These are phyloP conservation scores for Leptinotarsa tumamoca DNA, from an alignment of 2,888 invertebrate genomes.

Conservation along the genomic window DNA sequence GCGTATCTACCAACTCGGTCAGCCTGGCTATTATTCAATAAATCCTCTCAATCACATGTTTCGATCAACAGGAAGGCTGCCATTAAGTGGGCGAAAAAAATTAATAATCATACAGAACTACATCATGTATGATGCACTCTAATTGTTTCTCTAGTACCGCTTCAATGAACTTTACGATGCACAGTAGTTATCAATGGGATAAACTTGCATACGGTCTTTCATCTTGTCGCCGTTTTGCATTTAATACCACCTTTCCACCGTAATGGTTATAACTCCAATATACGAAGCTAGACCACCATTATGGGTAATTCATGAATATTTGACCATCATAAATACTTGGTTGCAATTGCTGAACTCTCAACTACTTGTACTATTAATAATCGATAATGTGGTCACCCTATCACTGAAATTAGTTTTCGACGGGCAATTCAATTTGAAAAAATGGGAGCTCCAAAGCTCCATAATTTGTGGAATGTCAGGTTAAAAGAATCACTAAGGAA, in stretches of 20 bases:
- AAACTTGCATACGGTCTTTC: conserved; percentile 7
- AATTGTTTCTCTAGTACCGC: conserved; percentile 9
- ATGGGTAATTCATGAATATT: background rate
- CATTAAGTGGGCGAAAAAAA: background rate
- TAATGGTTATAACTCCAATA: conserved; percentile 4
- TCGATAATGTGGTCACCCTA: background rate
- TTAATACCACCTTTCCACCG: background rate
- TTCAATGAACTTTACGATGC: conserved; percentile 13
- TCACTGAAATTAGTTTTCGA: too few species aligned
- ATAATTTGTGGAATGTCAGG: too few species aligned
- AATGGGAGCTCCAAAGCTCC: too few species aligned
- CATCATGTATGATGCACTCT: background rate
- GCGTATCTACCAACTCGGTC: background rate
- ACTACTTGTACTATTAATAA: background rate
- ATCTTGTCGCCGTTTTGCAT: conserved; percentile 12
- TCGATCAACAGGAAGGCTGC: conserved; percentile 1
- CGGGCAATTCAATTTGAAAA: too few species aligned
- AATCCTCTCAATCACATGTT: background rate
- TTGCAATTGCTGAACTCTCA: background rate
- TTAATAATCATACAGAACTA: background rate
- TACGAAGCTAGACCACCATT: background rate
- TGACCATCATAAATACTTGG: background rate
- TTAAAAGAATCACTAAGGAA: too few species aligned
- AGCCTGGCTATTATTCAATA: conserved; percentile 5
- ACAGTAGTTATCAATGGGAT: conserved; percentile 17